phyloP scores from a whole-genome alignment of 2,113 vertebrate species.

The Hirundichthys speculiger region DNA sequence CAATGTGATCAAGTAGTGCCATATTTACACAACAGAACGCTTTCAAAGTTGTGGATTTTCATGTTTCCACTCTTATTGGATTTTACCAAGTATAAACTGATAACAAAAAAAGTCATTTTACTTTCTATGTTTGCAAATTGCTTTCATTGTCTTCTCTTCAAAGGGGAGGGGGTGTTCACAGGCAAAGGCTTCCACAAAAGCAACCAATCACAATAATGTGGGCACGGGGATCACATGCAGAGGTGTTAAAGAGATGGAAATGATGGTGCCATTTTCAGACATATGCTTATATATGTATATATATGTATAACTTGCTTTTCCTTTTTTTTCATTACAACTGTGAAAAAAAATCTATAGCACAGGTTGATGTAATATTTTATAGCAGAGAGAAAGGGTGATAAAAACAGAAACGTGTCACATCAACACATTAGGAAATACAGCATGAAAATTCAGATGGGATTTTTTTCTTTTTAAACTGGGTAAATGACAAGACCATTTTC shows the following conservation, averaged over 20 bases:
- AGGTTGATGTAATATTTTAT: too few species aligned
- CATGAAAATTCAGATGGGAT: too few species aligned
- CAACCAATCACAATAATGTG: not conserved
- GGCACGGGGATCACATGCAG: too few species aligned
- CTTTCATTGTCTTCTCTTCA: not conserved
- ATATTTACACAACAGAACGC: too few species aligned
- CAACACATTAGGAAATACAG: slow-evolving; percentile 56
- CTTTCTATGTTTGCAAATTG: not conserved
- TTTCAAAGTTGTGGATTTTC: too few species aligned
- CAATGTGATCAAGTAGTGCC: too few species aligned
- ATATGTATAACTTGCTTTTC: not conserved
- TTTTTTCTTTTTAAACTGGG: too few species aligned
- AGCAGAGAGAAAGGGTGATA: not conserved
- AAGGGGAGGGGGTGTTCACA: not conserved
- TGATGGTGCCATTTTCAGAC: not conserved
- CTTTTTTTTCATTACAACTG: not conserved
- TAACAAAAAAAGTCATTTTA: too few species aligned
- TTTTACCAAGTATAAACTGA: too few species aligned
- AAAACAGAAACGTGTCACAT: slow-evolving; percentile 11
- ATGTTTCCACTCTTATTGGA: too few species aligned
- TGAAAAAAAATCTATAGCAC: not conserved
- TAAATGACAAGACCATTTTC: too few species aligned
- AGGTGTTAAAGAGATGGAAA: not conserved
- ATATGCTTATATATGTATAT: not conserved
- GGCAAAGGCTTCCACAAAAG: not conserved